phyloP scores from a whole-genome alignment of 2,888 invertebrate genomes.

The Machimus rusticus region DNA sequence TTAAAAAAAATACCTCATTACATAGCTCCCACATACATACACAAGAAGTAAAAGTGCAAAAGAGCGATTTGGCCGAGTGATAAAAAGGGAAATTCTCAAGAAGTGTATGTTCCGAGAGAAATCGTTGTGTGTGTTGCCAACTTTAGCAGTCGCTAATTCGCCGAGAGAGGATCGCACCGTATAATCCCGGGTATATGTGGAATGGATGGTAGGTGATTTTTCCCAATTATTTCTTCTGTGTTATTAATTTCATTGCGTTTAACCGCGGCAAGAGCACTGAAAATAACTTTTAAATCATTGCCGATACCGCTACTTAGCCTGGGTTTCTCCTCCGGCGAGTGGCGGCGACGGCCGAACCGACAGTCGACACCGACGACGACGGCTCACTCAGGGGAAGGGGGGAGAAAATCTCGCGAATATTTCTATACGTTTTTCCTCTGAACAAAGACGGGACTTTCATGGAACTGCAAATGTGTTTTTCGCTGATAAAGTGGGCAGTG shows the following conservation, averaged over 20 bases:
- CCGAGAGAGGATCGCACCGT: conserved; percentile 15
- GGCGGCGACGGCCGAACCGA: too few relatives aligned
- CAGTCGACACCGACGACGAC: neutral
- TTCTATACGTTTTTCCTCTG: neutral
- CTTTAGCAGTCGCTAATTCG: conserved; percentile 4
- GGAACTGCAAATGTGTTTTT: neutral
- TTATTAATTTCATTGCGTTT: conserved; percentile 19
- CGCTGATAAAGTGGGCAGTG: conserved; percentile 9
- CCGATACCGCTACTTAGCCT: conserved; percentile 17
- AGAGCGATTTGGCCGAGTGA: conserved; percentile 27
- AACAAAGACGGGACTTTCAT: conserved; percentile 20
- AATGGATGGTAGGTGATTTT: conserved; percentile 53
- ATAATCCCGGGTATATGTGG: conserved; percentile 41
- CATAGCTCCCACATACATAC: neutral
- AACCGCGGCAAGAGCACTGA: neutral
- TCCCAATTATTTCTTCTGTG: neutral
- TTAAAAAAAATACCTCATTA: conserved; percentile 29
- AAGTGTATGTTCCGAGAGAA: conserved; percentile 8
- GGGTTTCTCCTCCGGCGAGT: neutral
- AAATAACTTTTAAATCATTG: conserved; percentile 15
- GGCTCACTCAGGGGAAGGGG: neutral
- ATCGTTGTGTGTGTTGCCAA: conserved; percentile 24
- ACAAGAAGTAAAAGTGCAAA: conserved; percentile 31
- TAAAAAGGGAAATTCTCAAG: conserved; percentile 30
- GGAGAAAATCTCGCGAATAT: neutral